Conservation (phyloP, 2,797 vertebrate species). For the Halcyon smyrnensis region DNA sequence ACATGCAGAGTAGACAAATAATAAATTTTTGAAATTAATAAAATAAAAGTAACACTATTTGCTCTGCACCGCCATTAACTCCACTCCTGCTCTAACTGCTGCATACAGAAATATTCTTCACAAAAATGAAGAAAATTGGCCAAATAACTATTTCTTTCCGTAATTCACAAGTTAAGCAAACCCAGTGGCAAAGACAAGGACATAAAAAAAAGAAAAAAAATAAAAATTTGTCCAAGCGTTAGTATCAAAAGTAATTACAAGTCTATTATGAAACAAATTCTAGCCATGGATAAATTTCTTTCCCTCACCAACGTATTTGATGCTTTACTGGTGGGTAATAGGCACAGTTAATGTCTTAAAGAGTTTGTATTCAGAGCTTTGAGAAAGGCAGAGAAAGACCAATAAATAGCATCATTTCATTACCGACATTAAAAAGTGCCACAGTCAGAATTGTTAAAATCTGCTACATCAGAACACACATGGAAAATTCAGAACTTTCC, state of each 20-base stretch:
- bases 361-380: neutral
- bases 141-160: neutral
- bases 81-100: neutral
- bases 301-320: neutral
- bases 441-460: neutral
- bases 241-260: neutral
- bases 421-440: neutral
- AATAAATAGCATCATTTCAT: neutral
- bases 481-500: neutral
- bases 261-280: neutral
- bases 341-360: neutral
- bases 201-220: neutral
- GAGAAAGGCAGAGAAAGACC: neutral
- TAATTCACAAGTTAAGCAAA: neutral
- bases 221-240: neutral
- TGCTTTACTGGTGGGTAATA: neutral
- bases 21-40: neutral
- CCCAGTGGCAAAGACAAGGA: neutral
- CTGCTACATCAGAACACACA: neutral
- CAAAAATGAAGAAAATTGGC: neutral
- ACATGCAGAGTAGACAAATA: neutral
- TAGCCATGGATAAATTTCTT: neutral
- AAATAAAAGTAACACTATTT: neutral
- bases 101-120: neutral
- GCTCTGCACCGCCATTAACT: neutral